Evolutionary conservation across 2,113 vertebrate genomes (phyloP).

Genomic region (Caranx melampygus): DNA sequence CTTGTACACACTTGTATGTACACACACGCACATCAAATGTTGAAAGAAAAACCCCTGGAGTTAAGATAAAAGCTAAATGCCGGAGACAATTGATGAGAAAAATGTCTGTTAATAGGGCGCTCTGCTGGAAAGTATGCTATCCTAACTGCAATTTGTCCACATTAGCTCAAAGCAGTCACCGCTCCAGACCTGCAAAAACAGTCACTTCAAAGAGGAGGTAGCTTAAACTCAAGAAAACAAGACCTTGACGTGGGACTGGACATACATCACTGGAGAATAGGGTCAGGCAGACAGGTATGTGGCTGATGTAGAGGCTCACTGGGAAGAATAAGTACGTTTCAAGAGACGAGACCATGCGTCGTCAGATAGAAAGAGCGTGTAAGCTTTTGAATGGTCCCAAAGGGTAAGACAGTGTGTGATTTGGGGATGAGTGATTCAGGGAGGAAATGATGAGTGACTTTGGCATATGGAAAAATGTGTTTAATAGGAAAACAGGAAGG

Average conservation of each 20-base stretch:
- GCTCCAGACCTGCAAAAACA: constrained; percentile 49
- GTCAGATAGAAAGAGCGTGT: constrained; percentile 32
- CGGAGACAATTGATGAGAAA: constrained; percentile 39
- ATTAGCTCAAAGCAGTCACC: constrained; percentile 45
- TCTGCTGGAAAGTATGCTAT: constrained; percentile 48
- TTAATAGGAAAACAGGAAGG: constrained; percentile 44
- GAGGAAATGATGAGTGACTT: constrained; percentile 53
- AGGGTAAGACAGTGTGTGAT: constrained; percentile 28
- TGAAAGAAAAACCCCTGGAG: neutral
- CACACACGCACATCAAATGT: neutral
- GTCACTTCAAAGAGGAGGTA: constrained; percentile 68
- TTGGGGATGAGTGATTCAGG: constrained; percentile 51
- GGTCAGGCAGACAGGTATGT: constrained; percentile 15
- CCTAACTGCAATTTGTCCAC: constrained; percentile 47
- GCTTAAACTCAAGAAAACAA: constrained; percentile 70
- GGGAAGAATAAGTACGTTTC: constrained; percentile 44
- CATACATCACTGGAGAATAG: constrained; percentile 46
- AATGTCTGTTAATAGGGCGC: constrained; percentile 42
- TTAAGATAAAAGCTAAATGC: constrained; percentile 32
- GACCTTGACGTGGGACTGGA: constrained; percentile 24
- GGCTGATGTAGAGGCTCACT: constrained; percentile 29
- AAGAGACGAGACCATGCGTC: constrained; percentile 8
- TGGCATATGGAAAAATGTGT: constrained; percentile 40
- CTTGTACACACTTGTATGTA: neutral
- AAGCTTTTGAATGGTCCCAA: constrained; percentile 34